Conservation (phyloP, 2,113 vertebrate genomes). For the Pycnonotus jocosus region DNA sequence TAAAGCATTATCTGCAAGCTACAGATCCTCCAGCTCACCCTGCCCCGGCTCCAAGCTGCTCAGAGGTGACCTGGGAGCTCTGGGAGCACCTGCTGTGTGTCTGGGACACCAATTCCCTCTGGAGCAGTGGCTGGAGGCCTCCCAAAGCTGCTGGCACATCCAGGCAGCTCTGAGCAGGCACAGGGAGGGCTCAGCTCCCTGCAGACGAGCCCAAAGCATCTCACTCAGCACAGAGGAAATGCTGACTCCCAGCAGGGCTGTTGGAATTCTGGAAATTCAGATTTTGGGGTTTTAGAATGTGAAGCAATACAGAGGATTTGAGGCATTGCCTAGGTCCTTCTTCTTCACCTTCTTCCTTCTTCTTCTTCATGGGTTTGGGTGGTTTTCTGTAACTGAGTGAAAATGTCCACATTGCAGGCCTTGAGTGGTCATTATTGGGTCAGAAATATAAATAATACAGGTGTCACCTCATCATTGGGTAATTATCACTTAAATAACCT, state of each 20-base stretch:
- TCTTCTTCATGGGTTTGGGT: background rate
- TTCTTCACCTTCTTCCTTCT: background rate
- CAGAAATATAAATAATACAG: background rate
- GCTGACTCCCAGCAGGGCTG: too few relatives aligned
- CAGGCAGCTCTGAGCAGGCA: background rate
- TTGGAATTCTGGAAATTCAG: background rate
- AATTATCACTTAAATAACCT: background rate
- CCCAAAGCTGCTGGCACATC: background rate
- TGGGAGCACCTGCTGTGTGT: background rate
- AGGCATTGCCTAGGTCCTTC: background rate
- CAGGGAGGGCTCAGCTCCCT: background rate
- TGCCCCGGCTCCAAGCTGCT: conserved; percentile 25
- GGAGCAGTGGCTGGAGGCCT: background rate
- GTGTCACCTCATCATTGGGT: background rate
- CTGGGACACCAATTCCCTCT: background rate
- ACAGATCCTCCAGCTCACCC: background rate
- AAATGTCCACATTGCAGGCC: background rate
- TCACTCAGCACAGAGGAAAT: background rate
- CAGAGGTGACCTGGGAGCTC: background rate
- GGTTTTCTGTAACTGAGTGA: background rate
- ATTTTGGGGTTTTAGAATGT: background rate
- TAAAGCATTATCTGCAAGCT: background rate
- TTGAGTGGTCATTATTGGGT: background rate
- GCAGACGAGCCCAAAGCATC: background rate
- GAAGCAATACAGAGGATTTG: background rate